phyloP scores from a whole-genome alignment of 1,140 invertebrate genomes.

The Drosophila kurseongensis region DNA sequence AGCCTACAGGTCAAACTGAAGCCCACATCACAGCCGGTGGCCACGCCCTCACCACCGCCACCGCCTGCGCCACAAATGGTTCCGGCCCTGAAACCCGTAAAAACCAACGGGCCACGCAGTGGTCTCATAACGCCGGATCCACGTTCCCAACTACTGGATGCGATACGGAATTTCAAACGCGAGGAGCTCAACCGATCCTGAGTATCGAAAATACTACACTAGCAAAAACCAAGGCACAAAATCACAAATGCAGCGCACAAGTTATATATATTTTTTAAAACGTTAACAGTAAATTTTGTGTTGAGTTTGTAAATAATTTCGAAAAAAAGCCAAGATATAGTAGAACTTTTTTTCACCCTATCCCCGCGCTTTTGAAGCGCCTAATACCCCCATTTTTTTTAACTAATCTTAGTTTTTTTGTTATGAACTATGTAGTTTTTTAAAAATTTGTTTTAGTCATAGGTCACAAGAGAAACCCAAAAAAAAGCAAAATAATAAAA shows the following conservation, averaged over 20 bases:
- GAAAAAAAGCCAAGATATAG: slow-evolving; percentile 18
- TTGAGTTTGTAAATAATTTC: slow-evolving; percentile 66
- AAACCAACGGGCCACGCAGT: slow-evolving; percentile 54
- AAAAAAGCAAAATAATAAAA: slow-evolving; percentile 14
- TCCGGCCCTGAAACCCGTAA: slow-evolving; percentile 83
- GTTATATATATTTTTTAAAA: slow-evolving; percentile 50
- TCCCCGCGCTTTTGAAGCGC: slow-evolving; percentile 12
- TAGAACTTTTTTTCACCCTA: slow-evolving; percentile 36
- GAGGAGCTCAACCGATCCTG: slow-evolving; percentile 70
- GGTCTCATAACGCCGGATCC: slow-evolving; percentile 85
- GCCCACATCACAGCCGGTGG: slow-evolving; percentile 15
- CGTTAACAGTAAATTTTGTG: slow-evolving; percentile 22
- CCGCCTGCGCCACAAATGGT: slow-evolving; percentile 84
- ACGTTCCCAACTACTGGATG: slow-evolving; percentile 88
- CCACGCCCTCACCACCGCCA: slow-evolving; percentile 17
- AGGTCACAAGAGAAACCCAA: slow-evolving; percentile 63
- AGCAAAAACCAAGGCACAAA: slow-evolving; percentile 4
- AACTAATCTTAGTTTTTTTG: slow-evolving; percentile 68
- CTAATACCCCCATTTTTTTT: slow-evolving; percentile 38
- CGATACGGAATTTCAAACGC: slow-evolving; percentile 88
- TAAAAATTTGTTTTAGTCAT: slow-evolving; percentile 72
- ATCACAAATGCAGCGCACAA: slow-evolving; percentile 53
- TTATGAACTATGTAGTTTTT: slow-evolving; percentile 71
- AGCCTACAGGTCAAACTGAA: slow-evolving; percentile 59
- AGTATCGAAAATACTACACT: neutral